Evolutionary conservation across 2,888 invertebrate species (phyloP).

Genomic region (Morinoia aosen): DNA sequence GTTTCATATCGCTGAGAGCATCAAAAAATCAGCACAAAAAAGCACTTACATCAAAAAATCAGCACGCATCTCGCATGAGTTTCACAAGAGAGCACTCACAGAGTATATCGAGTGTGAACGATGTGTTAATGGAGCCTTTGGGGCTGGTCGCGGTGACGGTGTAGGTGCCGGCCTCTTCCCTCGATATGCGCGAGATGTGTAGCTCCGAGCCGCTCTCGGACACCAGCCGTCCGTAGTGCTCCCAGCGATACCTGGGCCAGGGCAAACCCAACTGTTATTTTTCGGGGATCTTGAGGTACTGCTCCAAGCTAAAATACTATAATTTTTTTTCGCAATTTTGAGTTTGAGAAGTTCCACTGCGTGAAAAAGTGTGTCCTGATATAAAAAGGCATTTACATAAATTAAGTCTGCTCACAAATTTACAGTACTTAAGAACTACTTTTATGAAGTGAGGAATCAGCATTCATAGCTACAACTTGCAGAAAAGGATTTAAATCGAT

Average conservation of each 20-base stretch:
- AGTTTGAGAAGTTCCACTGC: not conserved
- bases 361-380: not conserved
- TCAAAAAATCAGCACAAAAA: no score
- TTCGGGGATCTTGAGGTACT: not conserved
- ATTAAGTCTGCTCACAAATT: not conserved
- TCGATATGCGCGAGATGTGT: constrained; percentile 52
- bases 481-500: not conserved
- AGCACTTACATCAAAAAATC: constrained; percentile 55
- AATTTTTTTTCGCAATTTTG: not conserved
- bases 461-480: not conserved
- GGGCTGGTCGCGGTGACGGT: constrained; percentile 64
- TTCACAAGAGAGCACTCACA: constrained; percentile 55
- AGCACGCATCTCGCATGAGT: no score
- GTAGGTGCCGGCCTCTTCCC: constrained; percentile 59
- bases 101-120: constrained; percentile 62
- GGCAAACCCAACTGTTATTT: not conserved
- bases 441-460: not conserved
- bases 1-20: no score
- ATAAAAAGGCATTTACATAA: not conserved
- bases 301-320: not conserved
- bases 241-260: constrained; percentile 63
- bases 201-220: constrained; percentile 58
- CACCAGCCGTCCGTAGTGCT: constrained; percentile 58
- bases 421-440: not conserved
- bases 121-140: constrained; percentile 62